Evolutionary conservation across 2,888 invertebrate species (phyloP).

Genomic region (Autographa gamma): DNA sequence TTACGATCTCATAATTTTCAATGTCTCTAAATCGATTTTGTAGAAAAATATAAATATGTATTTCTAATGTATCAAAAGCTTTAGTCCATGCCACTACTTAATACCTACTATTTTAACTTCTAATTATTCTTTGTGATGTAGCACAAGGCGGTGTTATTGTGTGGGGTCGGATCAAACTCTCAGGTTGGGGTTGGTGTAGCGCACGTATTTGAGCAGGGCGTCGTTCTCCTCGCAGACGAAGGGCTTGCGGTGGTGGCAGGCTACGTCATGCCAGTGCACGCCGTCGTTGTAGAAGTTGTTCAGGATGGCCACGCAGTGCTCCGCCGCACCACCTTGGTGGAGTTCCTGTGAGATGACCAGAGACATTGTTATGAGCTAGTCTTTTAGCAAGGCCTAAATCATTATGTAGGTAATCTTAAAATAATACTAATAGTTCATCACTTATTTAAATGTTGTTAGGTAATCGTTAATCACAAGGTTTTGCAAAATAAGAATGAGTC

Average conservation of each 20-base stretch:
- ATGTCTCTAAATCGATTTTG: slow-evolving; percentile 23
- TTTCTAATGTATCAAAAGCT: slow-evolving; percentile 21
- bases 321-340: slow-evolving; percentile 94
- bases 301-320: slow-evolving; percentile 95
- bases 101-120: slow-evolving; percentile 32
- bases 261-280: slow-evolving; percentile 97
- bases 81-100: slow-evolving; percentile 41
- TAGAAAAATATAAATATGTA: slow-evolving; percentile 34
- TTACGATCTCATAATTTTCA: slow-evolving; percentile 44
- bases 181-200: slow-evolving; percentile 94
- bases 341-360: slow-evolving; percentile 89
- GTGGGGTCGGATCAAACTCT: slow-evolving; percentile 87
- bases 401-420: no score
- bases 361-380: neutral
- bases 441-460: no score
- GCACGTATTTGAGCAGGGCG: slow-evolving; percentile 94
- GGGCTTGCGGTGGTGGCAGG: slow-evolving; percentile 96
- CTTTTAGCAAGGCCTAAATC: neutral
- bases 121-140: slow-evolving; percentile 38
- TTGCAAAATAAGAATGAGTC: slow-evolving; percentile 34
- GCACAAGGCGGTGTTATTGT: slow-evolving; percentile 20
- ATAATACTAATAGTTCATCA: neutral
- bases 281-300: slow-evolving; percentile 98
- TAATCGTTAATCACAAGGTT: no score
- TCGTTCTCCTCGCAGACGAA: slow-evolving; percentile 97